Percentiles rank a stretch among this genome's conserved stretches.
Conservation (phyloP, 2,113 vertebrate genomes). For the Centropus unirufus region DNA sequence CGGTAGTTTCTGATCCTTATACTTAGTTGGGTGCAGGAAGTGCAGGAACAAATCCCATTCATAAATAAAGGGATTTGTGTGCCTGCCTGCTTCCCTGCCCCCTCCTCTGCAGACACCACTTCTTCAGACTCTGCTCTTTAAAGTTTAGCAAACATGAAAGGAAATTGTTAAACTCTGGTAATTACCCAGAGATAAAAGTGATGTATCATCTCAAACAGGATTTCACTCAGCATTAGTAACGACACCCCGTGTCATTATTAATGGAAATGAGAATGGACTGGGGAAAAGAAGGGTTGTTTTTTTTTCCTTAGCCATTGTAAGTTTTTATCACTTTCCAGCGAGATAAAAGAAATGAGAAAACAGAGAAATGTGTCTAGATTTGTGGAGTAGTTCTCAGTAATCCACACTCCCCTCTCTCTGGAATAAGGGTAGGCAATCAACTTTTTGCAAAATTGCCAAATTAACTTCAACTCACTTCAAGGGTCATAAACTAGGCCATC, state of each 20-base stretch:
- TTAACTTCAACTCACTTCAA: neutral
- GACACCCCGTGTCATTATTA: neutral
- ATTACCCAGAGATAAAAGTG: neutral
- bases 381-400: neutral
- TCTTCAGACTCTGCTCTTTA: neutral
- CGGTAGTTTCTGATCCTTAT: neutral
- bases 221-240: neutral
- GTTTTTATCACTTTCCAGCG: neutral
- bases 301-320: neutral
- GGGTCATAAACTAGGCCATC: neutral
- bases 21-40: neutral
- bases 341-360: neutral
- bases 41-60: constrained; percentile 17
- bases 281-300: neutral
- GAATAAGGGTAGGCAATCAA: neutral
- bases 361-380: neutral
- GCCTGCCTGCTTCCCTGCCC: neutral
- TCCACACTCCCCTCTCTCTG: neutral
- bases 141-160: constrained; percentile 8
- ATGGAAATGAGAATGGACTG: neutral
- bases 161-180: constrained; percentile 8
- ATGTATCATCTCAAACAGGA: neutral
- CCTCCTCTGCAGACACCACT: neutral
- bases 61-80: constrained; percentile 22
- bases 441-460: neutral